These are phyloP conservation scores for Spilosoma lubricipeda DNA, from an alignment of 2,888 invertebrate species.

Conservation along the genomic window DNA sequence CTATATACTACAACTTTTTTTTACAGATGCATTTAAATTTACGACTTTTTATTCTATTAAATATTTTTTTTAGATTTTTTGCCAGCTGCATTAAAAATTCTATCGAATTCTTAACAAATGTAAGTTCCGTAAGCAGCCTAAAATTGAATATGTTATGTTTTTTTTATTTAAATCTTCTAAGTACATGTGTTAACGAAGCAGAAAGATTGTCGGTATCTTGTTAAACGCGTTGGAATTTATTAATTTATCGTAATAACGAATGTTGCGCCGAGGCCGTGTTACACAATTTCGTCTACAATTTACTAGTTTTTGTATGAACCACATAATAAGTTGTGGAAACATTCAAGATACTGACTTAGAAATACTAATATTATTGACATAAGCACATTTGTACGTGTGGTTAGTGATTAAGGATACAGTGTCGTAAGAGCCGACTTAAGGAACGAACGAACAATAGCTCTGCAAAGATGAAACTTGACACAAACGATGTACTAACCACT, in stretches of 20 bases:
- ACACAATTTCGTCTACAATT: constrained; percentile 35
- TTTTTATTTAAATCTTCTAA: not conserved
- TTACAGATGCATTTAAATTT: not conserved
- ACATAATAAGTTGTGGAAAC: constrained; percentile 38
- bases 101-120: not conserved
- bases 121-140: not conserved
- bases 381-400: not conserved
- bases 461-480: no score
- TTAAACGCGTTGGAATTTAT: constrained; percentile 27
- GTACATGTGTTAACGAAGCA: not conserved
- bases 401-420: no score
- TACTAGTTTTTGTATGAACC: constrained; percentile 22
- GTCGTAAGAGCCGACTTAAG: no score
- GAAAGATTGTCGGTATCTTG: constrained; percentile 16
- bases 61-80: no score
- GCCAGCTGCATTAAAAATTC: not conserved
- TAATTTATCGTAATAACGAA: constrained; percentile 33
- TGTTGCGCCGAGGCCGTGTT: constrained; percentile 32
- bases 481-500: no score
- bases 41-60: not conserved
- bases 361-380: constrained; percentile 11
- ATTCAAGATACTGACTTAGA: constrained; percentile 10
- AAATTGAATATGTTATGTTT: not conserved
- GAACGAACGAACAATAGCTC: no score
- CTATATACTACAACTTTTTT: no score